Base-by-base conservation (phyloP, 2,113 vertebrate genomes). In the Pygoscelis adeliae region DNA sequence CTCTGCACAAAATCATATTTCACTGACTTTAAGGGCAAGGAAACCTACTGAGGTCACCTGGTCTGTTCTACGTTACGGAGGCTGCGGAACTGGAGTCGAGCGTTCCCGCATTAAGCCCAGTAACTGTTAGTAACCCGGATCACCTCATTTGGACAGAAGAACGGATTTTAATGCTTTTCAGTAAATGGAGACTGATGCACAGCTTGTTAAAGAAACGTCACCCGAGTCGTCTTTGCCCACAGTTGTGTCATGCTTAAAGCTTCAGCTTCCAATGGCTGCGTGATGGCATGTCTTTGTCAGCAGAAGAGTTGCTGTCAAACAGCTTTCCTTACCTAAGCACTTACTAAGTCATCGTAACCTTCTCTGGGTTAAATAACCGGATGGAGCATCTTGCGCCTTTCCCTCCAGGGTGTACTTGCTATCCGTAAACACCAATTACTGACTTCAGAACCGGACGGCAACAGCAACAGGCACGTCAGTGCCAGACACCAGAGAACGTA, bases 41-140 rank as follows among this genome's bases (percentile, higher is more conserved):
- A 53, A 55, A 6, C 40, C 70, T 40, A 3, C 38, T 4, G 40
- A 13, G 26, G 26, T 36, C 29, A 5, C 5, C 56, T 7, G 15
- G 13, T 16, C 56, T 6, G 55, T 3, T 27, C 66, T 12, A 1
- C 6, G 0, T 4, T 19, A 8, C 3, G 0, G 67, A 23, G 8
- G 32, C 15, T 13, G 4, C 38, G 6, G 30, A 30, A 8, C 49
- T 3, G 38, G 49, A 32, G 59, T 18, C 34, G 21, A 11, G 21
- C 9, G 1, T 8, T 36, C 30, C 69, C 0, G 2, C 2, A 0
- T 25, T 23, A n/a, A 29, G 23, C 23, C 44, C 61, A 12, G 62
- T 5, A 47, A 15, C n/a, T 19, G 9, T 2, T 29, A 42, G 71
- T 23, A 67, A 66, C 23, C 50, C 7, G 8, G 5, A 4, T 27